A percentile compares a stretch with the other conserved stretches of the same genome.
phyloP scores from a whole-genome alignment of 2,888 invertebrate species.

The Gymnocheta viridis region DNA sequence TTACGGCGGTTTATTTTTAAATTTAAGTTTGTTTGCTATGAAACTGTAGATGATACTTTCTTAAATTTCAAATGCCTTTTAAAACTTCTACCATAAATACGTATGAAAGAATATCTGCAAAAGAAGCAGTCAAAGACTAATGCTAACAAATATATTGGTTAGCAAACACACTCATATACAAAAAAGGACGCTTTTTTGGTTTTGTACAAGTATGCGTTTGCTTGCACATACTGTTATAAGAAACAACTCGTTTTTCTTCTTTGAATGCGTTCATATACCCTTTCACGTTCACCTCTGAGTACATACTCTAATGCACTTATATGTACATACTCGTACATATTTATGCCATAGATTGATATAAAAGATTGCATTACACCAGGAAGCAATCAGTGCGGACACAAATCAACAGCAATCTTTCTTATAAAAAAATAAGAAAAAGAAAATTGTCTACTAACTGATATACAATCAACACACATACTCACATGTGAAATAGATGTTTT shows the following conservation, averaged over 20 bases:
- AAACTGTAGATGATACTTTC: too few species aligned
- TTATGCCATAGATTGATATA: slow-evolving; percentile 64
- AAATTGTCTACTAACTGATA: slow-evolving; percentile 8
- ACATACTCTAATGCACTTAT: slow-evolving; percentile 19
- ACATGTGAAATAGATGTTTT: too few species aligned
- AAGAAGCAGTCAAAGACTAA: slow-evolving; percentile 46
- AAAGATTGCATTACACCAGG: slow-evolving; percentile 73
- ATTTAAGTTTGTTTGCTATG: too few species aligned
- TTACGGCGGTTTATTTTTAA: too few species aligned
- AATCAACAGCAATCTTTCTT: slow-evolving; percentile 67
- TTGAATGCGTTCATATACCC: not conserved
- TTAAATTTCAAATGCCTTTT: not conserved
- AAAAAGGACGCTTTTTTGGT: not conserved
- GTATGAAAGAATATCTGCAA: not conserved
- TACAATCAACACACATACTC: not conserved
- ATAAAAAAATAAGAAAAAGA: slow-evolving; percentile 8
- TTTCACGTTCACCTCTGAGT: slow-evolving; percentile 22
- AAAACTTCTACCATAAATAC: not conserved
- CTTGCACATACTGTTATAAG: slow-evolving; percentile 36
- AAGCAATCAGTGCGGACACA: slow-evolving; percentile 80
- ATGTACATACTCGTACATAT: slow-evolving; percentile 22
- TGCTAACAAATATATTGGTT: slow-evolving; percentile 41
- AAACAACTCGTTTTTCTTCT: not conserved
- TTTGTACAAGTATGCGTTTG: not conserved
- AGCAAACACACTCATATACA: not conserved